Base-by-base conservation (phyloP, 1,140 invertebrate species). In the Parasteatoda tepidariorum region DNA sequence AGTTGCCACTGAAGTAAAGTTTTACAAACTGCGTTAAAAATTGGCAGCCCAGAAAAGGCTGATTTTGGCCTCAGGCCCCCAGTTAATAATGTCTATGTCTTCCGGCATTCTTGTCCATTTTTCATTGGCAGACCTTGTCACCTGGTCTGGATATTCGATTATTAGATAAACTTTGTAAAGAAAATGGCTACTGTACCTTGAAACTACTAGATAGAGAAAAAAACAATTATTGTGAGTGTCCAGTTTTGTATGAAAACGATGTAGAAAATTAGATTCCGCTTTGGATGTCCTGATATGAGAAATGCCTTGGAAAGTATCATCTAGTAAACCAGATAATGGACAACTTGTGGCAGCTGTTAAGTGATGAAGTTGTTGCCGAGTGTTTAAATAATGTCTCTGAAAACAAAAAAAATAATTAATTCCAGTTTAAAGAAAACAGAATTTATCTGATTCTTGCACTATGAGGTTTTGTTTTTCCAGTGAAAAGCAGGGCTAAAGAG, bases 261-360 rank as follows among this genome's bases (percentile, higher is more conserved):
- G 30, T 11, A 66, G 28, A 59, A 85, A 82, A 55, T 66, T 34
- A 13, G 15, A 24, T 4, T 3, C 28, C 1, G 81, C 68, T 9
- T 31, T 90, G 81, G 92, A 93, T 2, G 93, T 93, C 86, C 94
- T 90, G 74, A 95, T 91, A 6, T 92, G 92, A 57, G 91, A 90
- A 33, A 93, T 89, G 41, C 94, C 94, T 33, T 90, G 89, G 62
- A 93, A 88, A 2, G 93, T 93, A 87, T 94, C 93, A 38, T 92
- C 91, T 34, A 94, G 92, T 87, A 94, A 92, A 4, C 93, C 92
- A 59, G 93, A 91, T 54, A 94, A 91, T 9, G 93, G 92, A 28
- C 93, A 93, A 78, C 93, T 92, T 3, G 93, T 93, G 5, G 92
- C 90, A 81, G 88, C 89, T 81, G 91, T 90, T 30, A 91, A 88